Evolutionary conservation across 2,888 invertebrate genomes (phyloP).

Genomic region (Oegoconia quadripuncta): DNA sequence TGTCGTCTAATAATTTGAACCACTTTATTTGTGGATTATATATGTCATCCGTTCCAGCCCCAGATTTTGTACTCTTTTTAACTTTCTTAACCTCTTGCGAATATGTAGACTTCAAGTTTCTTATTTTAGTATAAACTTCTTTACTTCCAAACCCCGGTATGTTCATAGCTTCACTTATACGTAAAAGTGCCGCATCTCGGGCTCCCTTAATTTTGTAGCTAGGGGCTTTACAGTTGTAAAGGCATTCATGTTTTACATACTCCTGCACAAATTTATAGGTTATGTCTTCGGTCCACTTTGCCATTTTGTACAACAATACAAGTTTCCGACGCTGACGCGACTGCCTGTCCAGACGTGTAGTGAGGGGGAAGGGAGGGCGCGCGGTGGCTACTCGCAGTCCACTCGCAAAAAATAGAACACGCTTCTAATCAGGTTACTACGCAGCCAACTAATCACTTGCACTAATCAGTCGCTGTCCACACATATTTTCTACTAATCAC

Average conservation of each 20-base stretch:
- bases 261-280: conserved; percentile 18
- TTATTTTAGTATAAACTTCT: conserved; percentile 18
- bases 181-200: conserved; percentile 14
- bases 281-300: conserved; percentile 18
- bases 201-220: conserved; percentile 13
- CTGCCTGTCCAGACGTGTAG: too few relatives aligned
- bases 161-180: conserved; percentile 17
- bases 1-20: conserved; percentile 10
- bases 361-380: too few relatives aligned
- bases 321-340: conserved; percentile 13
- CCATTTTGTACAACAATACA: conserved; percentile 9
- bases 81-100: conserved; percentile 13
- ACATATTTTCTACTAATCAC: too few relatives aligned
- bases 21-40: conserved; percentile 12
- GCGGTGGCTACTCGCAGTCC: too few relatives aligned
- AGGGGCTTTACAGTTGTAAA: conserved; percentile 16
- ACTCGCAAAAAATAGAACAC: too few relatives aligned
- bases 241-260: conserved; percentile 17
- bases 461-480: too few relatives aligned
- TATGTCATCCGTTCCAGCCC: conserved; percentile 7
- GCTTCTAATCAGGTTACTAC: too few relatives aligned
- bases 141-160: conserved; percentile 17
- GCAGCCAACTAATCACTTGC: too few relatives aligned
- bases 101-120: conserved; percentile 12
- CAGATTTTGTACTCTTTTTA: conserved; percentile 8